Evolutionary conservation across 2,113 vertebrate species (phyloP).

Genomic region (Leptosomus discolor): DNA sequence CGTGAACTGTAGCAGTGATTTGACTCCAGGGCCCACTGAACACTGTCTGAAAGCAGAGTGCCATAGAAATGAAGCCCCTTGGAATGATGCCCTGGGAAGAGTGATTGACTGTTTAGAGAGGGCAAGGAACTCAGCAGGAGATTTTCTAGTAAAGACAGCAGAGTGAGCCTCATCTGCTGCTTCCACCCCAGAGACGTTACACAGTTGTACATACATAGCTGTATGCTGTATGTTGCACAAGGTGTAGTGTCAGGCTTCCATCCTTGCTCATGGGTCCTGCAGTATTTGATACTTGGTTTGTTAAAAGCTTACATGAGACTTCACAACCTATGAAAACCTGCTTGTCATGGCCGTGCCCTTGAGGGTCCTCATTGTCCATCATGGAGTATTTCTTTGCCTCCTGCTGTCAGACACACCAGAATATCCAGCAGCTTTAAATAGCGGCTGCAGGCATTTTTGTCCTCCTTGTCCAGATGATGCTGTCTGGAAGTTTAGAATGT

Average conservation of each 20-base stretch:
- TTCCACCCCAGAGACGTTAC: background rate
- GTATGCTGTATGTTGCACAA: background rate
- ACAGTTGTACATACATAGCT: accelerated
- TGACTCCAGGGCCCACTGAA: background rate
- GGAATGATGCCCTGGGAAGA: background rate
- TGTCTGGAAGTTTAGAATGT: slow-evolving; percentile 23
- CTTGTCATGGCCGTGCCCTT: background rate
- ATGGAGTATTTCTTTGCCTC: background rate
- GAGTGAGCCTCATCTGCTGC: background rate
- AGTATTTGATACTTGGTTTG: background rate
- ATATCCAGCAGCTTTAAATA: slow-evolving; percentile 22
- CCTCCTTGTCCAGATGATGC: background rate
- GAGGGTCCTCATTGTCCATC: background rate
- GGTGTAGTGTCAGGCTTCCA: background rate
- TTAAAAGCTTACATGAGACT: background rate
- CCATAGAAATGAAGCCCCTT: background rate
- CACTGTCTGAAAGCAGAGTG: background rate
- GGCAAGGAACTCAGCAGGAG: background rate
- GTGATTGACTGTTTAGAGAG: background rate
- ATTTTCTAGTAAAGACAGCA: background rate
- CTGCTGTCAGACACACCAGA: background rate
- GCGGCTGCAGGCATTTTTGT: background rate
- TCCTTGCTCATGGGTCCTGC: background rate
- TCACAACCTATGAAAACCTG: background rate
- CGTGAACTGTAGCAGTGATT: background rate